Evolutionary conservation across 92 coral and sea anemone genomes (phyloP).

Genomic region (Palythoa heliodiscus): DNA sequence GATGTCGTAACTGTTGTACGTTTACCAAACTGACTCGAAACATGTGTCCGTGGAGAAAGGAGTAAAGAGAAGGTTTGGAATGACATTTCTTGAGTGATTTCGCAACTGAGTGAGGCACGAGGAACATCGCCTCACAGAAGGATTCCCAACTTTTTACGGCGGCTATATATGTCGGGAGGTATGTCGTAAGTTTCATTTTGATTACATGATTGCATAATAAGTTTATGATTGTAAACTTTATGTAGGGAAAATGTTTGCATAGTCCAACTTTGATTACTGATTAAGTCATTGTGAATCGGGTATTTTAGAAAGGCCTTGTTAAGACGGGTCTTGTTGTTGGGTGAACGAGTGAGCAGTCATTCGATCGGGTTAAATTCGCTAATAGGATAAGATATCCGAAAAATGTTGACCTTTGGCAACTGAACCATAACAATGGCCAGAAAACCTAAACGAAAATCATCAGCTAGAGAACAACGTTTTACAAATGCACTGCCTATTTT

Average conservation of each 20-base stretch:
- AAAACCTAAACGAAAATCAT: background rate
- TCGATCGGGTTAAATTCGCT: background rate
- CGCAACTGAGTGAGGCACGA: background rate
- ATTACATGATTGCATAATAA: too few relatives aligned
- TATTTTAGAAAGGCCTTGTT: background rate
- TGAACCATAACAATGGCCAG: background rate
- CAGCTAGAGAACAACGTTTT: background rate
- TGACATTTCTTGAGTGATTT: too few relatives aligned
- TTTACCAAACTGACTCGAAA: background rate
- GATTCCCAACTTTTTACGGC: background rate
- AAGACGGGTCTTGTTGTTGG: background rate
- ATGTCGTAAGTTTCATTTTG: background rate
- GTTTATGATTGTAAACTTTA: background rate
- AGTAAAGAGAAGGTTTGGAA: too few relatives aligned
- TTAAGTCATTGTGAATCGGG: background rate
- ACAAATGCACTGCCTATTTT: background rate
- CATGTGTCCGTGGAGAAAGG: background rate
- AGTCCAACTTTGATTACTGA: background rate
- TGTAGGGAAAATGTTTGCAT: background rate
- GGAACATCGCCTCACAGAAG: background rate
- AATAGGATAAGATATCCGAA: background rate
- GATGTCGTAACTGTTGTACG: background rate
- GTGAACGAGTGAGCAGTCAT: background rate
- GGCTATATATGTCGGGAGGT: background rate
- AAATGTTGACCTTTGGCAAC: constrained; percentile 3